Base-by-base conservation (phyloP, 2,113 vertebrate species). In the Python bivittatus region DNA sequence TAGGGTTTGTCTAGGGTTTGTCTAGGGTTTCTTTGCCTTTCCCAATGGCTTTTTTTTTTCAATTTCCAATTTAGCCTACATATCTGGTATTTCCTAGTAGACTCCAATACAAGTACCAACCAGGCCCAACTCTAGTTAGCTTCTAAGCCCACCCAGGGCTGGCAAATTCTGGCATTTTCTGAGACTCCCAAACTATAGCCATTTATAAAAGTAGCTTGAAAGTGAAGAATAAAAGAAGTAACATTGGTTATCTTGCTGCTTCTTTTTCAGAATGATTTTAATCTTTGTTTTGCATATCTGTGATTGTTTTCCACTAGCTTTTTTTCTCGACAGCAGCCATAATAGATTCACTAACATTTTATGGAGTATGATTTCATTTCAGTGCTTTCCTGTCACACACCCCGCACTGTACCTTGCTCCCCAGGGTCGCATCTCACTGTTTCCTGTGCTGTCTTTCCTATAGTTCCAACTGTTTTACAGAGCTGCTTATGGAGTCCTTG, bases 371-470 rank as follows among this genome's bases (percentile, higher is more conserved):
- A 23, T 53, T n/a, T 60, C n/a, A 22, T 48, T 72, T 72, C n/a
- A 22, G 33, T 20, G 42, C 2, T 42, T 79, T 42, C 72, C 2
- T 79, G 57, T 20, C n/a, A n/a, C n/a, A n/a, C n/a, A n/a, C n/a
- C n/a, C n/a, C n/a, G n/a, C n/a, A n/a, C n/a, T n/a, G 38, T 79
- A 5, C 23, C 6, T 0, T 58, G 25, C 2, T 2, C 4, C 0
- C 0, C 6, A 88, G 17, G 0, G 33, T 42, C 58, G 53, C 54
- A 58, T 60, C 42, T 38, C 20, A 6, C 1, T 58, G 33, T 88
- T 57, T 38, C 23, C 54, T 44, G 48, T 52, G 7, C 38, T 89
- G 44, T 20, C 13, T 52, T 64, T 29, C 42, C 12, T 44, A 25
- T 29, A 29, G 27, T 29, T 48, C 15, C 27, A 56, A 20, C 33